These are phyloP conservation scores for Gymnopithys bicolor DNA, from an alignment of 2,797 vertebrate genomes.

Conservation along the genomic window DNA sequence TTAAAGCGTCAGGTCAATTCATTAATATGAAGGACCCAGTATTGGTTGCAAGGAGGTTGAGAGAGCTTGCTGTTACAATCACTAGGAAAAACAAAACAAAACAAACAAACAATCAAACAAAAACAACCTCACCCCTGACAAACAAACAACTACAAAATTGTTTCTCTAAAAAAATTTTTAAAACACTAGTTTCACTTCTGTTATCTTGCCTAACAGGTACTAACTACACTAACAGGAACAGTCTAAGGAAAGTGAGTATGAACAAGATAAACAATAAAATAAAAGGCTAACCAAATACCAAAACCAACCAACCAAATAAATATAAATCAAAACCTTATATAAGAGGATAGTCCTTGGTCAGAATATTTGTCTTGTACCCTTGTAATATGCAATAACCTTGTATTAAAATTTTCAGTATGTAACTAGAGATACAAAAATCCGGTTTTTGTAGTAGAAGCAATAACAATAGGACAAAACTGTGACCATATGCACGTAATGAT, in stretches of 20 bases:
- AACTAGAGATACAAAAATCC: background rate
- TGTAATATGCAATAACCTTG: fast-evolving
- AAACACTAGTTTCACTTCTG: background rate
- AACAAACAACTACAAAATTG: background rate
- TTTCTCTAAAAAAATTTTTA: background rate
- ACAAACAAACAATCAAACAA: background rate
- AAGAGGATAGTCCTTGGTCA: background rate
- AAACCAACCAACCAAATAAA: background rate
- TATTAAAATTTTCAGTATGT: background rate
- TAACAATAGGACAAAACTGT: background rate
- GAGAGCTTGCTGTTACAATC: background rate
- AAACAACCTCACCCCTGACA: no score
- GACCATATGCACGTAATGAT: background rate
- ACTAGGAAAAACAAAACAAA: background rate
- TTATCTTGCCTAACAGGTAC: background rate
- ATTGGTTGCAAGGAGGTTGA: background rate
- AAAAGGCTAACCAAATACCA: background rate
- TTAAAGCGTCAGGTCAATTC: background rate
- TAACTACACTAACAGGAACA: background rate
- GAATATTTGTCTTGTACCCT: background rate
- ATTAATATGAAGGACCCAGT: background rate
- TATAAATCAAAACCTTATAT: background rate
- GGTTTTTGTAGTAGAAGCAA: background rate
- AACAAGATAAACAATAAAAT: background rate
- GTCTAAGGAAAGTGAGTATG: background rate